phyloP scores from a whole-genome alignment of 2,888 invertebrate genomes.

The Pemphredon lugubris region DNA sequence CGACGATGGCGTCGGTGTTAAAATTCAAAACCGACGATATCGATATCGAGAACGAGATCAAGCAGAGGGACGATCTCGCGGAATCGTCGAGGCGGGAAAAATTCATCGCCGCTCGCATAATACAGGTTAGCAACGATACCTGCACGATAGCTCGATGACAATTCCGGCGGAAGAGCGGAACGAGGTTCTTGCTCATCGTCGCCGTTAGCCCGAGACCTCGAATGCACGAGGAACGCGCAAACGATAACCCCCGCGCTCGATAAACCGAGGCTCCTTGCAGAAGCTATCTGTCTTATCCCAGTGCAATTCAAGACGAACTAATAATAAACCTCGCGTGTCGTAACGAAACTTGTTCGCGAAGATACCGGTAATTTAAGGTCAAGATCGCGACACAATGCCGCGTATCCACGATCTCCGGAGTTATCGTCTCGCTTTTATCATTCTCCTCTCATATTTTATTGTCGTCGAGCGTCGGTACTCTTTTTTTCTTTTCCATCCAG shows the following conservation, averaged over 20 bases:
- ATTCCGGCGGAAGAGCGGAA: neutral
- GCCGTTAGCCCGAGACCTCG: neutral
- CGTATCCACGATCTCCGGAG: no score
- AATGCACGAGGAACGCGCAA: neutral
- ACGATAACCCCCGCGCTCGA: constrained; percentile 35
- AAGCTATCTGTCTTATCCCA: constrained; percentile 28
- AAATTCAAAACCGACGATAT: constrained; percentile 28
- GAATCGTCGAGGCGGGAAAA: constrained; percentile 47
- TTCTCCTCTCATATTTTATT: no score
- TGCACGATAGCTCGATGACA: neutral
- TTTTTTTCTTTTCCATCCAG: no score
- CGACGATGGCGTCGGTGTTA: constrained; percentile 58
- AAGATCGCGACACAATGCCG: constrained; percentile 33
- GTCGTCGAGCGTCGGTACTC: no score
- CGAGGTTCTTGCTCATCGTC: no score
- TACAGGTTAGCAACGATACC: constrained; percentile 61
- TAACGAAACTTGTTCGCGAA: constrained; percentile 1
- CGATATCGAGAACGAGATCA: constrained; percentile 54
- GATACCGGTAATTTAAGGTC: constrained; percentile 39
- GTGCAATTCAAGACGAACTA: neutral
- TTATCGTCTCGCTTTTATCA: neutral
- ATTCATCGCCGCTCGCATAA: constrained; percentile 65
- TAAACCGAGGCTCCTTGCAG: constrained; percentile 1
- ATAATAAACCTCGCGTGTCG: constrained; percentile 31
- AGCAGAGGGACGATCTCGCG: constrained; percentile 40